Base-by-base conservation (phyloP, 30 jellyfish, hydroid and myxozoan species). In the Rhopilema esculentum region DNA sequence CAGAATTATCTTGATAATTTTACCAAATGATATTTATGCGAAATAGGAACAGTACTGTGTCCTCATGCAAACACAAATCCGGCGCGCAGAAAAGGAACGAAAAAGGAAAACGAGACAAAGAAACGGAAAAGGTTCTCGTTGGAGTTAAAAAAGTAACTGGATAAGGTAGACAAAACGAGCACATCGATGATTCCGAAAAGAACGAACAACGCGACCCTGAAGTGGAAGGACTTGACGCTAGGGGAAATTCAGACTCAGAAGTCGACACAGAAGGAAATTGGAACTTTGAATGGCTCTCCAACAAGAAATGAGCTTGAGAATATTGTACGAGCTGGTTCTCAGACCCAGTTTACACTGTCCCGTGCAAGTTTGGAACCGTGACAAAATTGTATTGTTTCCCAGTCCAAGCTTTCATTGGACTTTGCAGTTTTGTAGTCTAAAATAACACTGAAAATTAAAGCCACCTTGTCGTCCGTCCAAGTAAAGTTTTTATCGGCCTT, bases 51-150 rank as follows among this genome's bases (percentile, higher is more conserved):
- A 17, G 49, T 33, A 50, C 48, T n/a, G 22, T 51, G 77, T 77
- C 88, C 51, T 76, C 87, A 2, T 77, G 51, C 17, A 77, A 77
- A 77, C 88, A 77, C 57, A 77, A 77, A 77, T 77, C 88, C 19
- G 88, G 88, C 24, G 88, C 88, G 63, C 65, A 77, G 88, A 77
- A 77, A 57, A 77, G 88, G 80, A 61, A 62, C 18, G 68, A 77
- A 52, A 7, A 26, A 77, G 77, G 51, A 50, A 77, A 77, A 17
- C 0, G 73, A 75, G 86, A 51, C 22, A 28, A 77, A 49, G 88
- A 77, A 77, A 27, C 79, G 65, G 18, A 27, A 77, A 4, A 52
- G 80, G 80, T 1, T 77, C 77, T 77, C 9, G 88, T 61, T 77
- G 88, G 77, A 61, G 49, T 77, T 7, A 74, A 31, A 30, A 33